Conservation (phyloP, 2,113 vertebrate species). For the Plecotus auritus region DNA sequence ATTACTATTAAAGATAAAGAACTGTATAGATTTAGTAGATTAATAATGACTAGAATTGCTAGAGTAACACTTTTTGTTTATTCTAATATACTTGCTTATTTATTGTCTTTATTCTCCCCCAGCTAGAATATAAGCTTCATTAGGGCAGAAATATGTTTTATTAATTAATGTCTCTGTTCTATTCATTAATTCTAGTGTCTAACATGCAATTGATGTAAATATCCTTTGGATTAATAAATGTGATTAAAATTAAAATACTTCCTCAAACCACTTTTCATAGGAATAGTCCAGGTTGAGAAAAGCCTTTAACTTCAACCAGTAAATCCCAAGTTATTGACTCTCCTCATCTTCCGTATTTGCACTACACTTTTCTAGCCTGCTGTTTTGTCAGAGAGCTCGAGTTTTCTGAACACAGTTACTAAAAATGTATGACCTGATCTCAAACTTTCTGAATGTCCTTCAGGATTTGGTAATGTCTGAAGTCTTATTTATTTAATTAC, state of each 20-base stretch:
- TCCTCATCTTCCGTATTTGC: neutral
- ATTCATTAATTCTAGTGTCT: neutral
- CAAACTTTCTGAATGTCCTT: conserved; percentile 11
- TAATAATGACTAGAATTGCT: neutral
- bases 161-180: neutral
- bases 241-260: neutral
- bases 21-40: neutral
- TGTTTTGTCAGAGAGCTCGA: conserved; percentile 17
- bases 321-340: neutral
- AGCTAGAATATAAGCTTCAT: neutral
- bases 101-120: neutral
- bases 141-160: neutral
- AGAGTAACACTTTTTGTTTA: neutral
- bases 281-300: conserved; percentile 1
- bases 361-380: neutral
- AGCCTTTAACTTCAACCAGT: neutral
- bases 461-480: conserved; percentile 33
- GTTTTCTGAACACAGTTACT: conserved; percentile 24
- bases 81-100: neutral
- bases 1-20: neutral
- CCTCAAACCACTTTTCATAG: neutral
- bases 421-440: conserved; percentile 20
- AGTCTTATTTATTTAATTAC: conserved; percentile 40
- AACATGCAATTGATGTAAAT: neutral
- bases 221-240: neutral